Evolutionary conservation across 1,140 invertebrate species (phyloP).

Genomic region (Listronotus bonariensis): DNA sequence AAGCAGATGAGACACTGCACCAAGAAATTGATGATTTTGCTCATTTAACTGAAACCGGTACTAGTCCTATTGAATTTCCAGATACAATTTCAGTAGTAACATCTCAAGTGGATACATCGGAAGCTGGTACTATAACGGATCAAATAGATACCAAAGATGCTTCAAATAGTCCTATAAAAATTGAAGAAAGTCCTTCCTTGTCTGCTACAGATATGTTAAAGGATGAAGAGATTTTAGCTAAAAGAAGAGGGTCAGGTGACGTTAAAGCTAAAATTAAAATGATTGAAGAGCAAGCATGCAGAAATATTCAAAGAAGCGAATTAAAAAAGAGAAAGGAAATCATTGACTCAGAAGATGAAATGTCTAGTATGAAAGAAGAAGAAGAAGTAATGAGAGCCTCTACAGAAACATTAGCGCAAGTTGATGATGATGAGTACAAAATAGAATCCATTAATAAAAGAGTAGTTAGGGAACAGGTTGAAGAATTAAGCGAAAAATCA

Average conservation of each 20-base stretch:
- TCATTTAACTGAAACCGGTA: conserved; percentile 56
- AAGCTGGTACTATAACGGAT: conserved; percentile 59
- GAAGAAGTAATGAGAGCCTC: conserved; percentile 49
- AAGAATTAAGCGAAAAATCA: conserved; percentile 29
- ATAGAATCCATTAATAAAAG: conserved; percentile 39
- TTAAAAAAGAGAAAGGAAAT: conserved; percentile 45
- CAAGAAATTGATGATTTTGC: conserved; percentile 51
- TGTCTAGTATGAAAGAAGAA: conserved; percentile 54
- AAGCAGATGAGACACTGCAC: conserved; percentile 56
- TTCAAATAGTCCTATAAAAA: conserved; percentile 57
- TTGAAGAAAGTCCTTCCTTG: conserved; percentile 45
- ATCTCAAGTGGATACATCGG: conserved; percentile 58
- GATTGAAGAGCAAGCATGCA: conserved; percentile 55
- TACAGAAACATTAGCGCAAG: conserved; percentile 53
- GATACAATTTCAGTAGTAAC: conserved; percentile 51
- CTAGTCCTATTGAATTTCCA: conserved; percentile 58
- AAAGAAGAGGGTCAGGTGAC: conserved; percentile 55
- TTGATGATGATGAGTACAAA: conserved; percentile 50
- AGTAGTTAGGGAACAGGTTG: conserved; percentile 28
- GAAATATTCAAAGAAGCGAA: conserved; percentile 42
- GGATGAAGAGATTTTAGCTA: conserved; percentile 51
- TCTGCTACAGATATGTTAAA: conserved; percentile 41
- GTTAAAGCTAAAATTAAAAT: conserved; percentile 58
- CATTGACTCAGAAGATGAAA: conserved; percentile 54
- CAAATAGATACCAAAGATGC: conserved; percentile 58